Conservation (phyloP, 2,797 vertebrate genomes). For the Loriculus beryllinus region DNA sequence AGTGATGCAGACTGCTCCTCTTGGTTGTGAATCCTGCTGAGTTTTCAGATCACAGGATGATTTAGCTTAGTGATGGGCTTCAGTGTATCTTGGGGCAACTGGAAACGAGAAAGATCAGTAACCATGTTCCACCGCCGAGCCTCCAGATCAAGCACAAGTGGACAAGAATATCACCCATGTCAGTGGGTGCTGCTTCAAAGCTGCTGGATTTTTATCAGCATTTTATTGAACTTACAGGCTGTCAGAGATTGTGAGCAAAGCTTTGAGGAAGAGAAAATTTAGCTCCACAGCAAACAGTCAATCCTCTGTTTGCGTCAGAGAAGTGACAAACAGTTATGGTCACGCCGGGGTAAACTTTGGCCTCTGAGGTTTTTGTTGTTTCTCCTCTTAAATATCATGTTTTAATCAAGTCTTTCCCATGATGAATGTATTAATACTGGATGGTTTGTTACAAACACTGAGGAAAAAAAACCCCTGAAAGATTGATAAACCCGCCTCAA, state of each 20-base stretch:
- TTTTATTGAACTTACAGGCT: rapidly evolving
- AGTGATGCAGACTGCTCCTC: not conserved
- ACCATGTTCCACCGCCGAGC: rapidly evolving
- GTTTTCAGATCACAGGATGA: not conserved
- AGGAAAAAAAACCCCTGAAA: not conserved
- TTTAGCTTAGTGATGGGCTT: not conserved
- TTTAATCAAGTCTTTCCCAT: not conserved
- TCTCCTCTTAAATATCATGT: not conserved
- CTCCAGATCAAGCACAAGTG: not conserved
- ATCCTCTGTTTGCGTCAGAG: not conserved
- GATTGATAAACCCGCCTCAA: not conserved
- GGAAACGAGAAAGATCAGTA: not conserved
- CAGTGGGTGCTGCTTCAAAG: not conserved
- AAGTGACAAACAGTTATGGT: not conserved
- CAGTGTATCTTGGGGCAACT: not conserved
- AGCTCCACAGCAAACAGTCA: not conserved
- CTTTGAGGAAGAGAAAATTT: not conserved
- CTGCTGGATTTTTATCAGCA: not conserved
- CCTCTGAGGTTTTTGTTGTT: not conserved
- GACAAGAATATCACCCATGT: not conserved
- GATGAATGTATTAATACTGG: not conserved
- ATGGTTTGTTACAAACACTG: not conserved
- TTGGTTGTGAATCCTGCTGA: not conserved
- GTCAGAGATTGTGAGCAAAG: not conserved
- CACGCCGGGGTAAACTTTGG: not conserved